Evolutionary conservation across 1,140 invertebrate genomes (phyloP), one percentile per base, ranked within the genome.

Genomic region (Cydia strobilella): DNA sequence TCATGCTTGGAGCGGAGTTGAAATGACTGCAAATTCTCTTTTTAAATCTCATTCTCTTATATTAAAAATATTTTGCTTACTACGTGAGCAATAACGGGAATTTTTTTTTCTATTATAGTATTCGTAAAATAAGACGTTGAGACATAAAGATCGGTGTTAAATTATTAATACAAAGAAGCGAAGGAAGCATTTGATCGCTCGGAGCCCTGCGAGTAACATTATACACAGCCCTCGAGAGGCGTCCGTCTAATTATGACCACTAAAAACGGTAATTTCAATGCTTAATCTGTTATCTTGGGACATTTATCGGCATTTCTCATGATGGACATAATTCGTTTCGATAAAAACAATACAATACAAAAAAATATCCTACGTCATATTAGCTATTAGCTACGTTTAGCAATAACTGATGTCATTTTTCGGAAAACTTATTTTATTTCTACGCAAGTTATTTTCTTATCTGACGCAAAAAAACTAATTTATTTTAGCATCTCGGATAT

Each of bases 221-320:
- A 79, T 77, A 77, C 74, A 77, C 72, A 76, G 66, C 74, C 74
- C 65, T 75, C 71, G 63, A 72, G 76, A 74, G 69, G 66, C 72
- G 75, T 54, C 72, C 77, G 72, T 78, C 80, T 79, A 80, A 82
- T 80, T 82, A 82, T 76, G 74, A 76, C 73, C 80, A 79, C 76
- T 80, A 79, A 82, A 82, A 82, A 80, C 79, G 76, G 79, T 79
- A 76, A 82, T 80, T 82, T 80, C 62, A 79, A 77, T 80, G 71
- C 74, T 79, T 77, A 75, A 80, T 79, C 76, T 78, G 76, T 76
- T 82, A 80, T 79, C 77, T 79, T 72, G 35, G 15, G 66, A 72
- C 74, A 75, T 78, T 79, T 77, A 79, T 79, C 79, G 72, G 74
- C 71, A 73, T 75, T 71, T 65, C 74, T 75, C 75, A 78, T 74